A percentile compares a stretch with the other conserved stretches of the same genome.
phyloP scores from a whole-genome alignment of 2,797 vertebrate genomes.

The Myotis findleyi region DNA sequence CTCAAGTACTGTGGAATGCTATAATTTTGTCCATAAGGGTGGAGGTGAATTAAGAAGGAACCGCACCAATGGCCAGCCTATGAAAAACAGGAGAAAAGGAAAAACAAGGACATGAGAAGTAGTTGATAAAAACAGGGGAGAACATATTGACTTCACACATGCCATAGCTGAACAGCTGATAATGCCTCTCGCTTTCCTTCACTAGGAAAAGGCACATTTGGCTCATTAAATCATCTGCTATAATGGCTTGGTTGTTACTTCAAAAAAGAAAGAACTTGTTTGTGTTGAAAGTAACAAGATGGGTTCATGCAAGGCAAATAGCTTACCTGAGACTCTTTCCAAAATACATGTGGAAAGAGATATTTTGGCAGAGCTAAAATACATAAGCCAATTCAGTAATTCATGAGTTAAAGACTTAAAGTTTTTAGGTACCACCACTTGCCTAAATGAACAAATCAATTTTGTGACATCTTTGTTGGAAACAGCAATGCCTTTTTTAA shows the following conservation, averaged over 20 bases:
- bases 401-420: conserved; percentile 40
- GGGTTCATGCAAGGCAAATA: neutral
- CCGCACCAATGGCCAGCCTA: neutral
- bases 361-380: neutral
- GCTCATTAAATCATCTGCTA: conserved; percentile 47
- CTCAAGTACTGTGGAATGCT: neutral
- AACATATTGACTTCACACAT: neutral
- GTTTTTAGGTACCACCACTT: neutral
- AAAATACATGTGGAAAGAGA: conserved; percentile 18
- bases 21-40: neutral
- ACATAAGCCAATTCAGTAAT: neutral
- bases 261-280: neutral
- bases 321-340: conserved; percentile 22
- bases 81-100: neutral
- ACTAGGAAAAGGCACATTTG: conserved; percentile 15
- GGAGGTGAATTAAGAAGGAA: neutral
- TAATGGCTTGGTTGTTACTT: neutral
- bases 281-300: conserved; percentile 32
- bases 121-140: neutral
- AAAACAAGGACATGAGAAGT: neutral
- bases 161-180: neutral
- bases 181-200: neutral
- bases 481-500: neutral
- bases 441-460: neutral
- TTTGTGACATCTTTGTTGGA: neutral